These are phyloP conservation scores for Eupeodes latifasciatus DNA, from an alignment of 2,888 invertebrate species.

Conservation along the genomic window DNA sequence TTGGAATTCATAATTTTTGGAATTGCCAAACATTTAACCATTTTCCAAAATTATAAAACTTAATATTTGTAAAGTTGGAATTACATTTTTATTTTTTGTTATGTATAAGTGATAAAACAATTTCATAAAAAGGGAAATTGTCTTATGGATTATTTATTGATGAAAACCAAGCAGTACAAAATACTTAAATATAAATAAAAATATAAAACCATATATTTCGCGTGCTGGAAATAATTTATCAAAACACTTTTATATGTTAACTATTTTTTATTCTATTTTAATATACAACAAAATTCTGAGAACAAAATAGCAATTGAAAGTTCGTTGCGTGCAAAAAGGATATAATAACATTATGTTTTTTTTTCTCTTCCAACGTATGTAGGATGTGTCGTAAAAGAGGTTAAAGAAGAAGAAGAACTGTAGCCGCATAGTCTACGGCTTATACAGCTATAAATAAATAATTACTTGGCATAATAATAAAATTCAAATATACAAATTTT, in stretches of 20 bases:
- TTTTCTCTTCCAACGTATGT: neutral
- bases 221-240: constrained; percentile 27
- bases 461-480: neutral
- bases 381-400: constrained; percentile 1
- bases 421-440: too few species aligned
- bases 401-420: neutral
- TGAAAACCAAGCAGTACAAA: constrained; percentile 22
- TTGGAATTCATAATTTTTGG: too few species aligned
- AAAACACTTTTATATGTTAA: constrained; percentile 11
- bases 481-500: neutral
- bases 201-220: neutral
- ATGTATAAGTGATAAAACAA: constrained; percentile 3
- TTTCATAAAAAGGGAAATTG: constrained; percentile 3
- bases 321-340: constrained; percentile 27
- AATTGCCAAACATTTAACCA: too few species aligned
- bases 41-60: too few species aligned
- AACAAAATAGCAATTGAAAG: constrained; percentile 1
- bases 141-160: constrained; percentile 5
- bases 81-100: neutral
- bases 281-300: neutral
- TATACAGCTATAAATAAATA: neutral
- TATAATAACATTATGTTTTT: constrained; percentile 16
- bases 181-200: constrained; percentile 28
- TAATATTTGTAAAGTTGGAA: neutral
- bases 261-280: constrained; percentile 15